phyloP scores from a whole-genome alignment of 2,113 vertebrate genomes.

The Dromas ardeola region DNA sequence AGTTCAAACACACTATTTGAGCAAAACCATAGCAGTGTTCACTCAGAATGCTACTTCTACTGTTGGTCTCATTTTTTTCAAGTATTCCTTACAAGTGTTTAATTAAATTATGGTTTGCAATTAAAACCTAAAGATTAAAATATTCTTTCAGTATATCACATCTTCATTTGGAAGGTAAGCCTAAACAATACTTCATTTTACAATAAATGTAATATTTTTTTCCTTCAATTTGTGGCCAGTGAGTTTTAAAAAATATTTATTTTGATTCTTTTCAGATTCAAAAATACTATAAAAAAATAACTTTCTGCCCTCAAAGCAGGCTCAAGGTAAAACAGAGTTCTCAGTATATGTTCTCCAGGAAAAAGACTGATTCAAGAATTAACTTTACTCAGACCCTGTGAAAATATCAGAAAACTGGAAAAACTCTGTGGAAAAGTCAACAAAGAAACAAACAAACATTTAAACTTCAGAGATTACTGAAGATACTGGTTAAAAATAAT shows the following conservation, averaged over 20 bases:
- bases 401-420: neutral
- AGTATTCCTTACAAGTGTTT: neutral
- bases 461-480: neutral
- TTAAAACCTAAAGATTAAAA: neutral
- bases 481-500: neutral
- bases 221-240: neutral
- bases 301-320: neutral
- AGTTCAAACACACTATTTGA: neutral
- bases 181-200: neutral
- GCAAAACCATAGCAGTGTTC: neutral
- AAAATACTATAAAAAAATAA: neutral
- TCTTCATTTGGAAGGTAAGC: neutral
- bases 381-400: neutral
- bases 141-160: constrained; percentile 2
- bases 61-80: neutral
- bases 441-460: neutral
- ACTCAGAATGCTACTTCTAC: neutral
- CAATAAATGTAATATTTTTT: neutral
- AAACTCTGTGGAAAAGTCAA: neutral
- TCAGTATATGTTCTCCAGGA: neutral
- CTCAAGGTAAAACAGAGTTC: neutral
- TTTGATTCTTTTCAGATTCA: neutral
- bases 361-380: neutral
- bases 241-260: neutral
- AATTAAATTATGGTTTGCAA: constrained; percentile 23